Conservation (phyloP, 2,113 vertebrate species). For the Hypocryptadius cinnamomeus region DNA sequence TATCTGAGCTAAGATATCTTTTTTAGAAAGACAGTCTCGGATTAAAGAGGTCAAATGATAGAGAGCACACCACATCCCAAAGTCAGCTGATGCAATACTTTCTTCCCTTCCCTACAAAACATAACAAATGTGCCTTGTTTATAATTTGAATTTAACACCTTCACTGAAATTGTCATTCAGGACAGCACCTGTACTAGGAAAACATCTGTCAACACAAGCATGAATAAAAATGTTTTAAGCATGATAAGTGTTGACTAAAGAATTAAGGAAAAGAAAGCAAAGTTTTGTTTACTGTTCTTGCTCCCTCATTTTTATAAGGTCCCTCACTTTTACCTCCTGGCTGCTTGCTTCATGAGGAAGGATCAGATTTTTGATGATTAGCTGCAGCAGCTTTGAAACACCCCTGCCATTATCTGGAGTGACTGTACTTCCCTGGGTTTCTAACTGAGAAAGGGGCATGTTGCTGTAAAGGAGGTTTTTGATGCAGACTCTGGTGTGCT, state of each 20-base stretch:
- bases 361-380: neutral
- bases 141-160: neutral
- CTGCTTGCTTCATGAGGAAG: neutral
- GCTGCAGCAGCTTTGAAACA: neutral
- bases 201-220: neutral
- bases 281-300: neutral
- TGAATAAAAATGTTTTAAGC: neutral
- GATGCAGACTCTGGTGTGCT: neutral
- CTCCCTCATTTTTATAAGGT: neutral
- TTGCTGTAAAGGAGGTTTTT: neutral
- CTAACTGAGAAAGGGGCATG: neutral
- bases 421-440: neutral
- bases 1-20: neutral
- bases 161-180: neutral
- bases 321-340: neutral
- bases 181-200: neutral
- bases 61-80: conserved; percentile 26
- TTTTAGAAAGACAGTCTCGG: conserved; percentile 40
- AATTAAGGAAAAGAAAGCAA: neutral
- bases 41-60: conserved; percentile 54
- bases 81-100: conserved; percentile 19
- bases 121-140: neutral
- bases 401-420: neutral
- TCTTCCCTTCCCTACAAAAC: neutral
- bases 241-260: neutral